Percentiles rank a stretch among this genome's conserved stretches.
Conservation (phyloP, 2,113 vertebrate genomes). For the Lamprotornis superbus region DNA sequence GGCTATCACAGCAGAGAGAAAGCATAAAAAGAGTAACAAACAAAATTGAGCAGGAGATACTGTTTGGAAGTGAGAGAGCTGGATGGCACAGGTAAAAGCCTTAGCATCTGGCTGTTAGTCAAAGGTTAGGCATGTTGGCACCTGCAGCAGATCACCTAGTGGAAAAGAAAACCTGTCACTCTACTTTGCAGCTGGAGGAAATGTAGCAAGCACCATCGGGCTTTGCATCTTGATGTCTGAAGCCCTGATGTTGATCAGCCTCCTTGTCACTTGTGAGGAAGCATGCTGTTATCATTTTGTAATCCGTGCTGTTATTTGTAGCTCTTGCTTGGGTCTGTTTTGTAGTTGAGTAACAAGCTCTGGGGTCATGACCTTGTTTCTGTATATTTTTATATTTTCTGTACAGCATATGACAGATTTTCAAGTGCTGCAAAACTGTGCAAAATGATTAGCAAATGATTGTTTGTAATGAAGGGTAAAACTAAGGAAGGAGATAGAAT, state of each 20-base stretch:
- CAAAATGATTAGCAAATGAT: neutral
- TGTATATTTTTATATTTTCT: neutral
- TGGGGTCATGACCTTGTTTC: neutral
- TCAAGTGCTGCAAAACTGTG: neutral
- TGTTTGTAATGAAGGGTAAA: neutral
- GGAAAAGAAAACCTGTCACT: neutral
- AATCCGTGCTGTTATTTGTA: constrained; percentile 25
- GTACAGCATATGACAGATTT: neutral
- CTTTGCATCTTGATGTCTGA: neutral
- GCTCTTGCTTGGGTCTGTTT: neutral
- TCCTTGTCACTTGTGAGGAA: neutral
- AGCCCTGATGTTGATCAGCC: constrained; percentile 23
- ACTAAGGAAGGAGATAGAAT: neutral
- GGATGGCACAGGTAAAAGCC: neutral
- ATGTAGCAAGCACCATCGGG: neutral
- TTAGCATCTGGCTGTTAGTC: neutral
- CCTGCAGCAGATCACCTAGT: neutral
- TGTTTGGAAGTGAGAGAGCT: neutral
- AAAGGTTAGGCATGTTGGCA: neutral
- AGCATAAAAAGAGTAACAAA: neutral
- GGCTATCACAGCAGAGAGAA: neutral
- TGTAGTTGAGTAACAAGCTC: neutral
- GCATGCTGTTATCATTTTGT: neutral
- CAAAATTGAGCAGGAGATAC: neutral
- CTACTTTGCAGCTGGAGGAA: constrained; percentile 13